Conservation (phyloP, 2,888 invertebrate genomes). For the Mythimna impura region DNA sequence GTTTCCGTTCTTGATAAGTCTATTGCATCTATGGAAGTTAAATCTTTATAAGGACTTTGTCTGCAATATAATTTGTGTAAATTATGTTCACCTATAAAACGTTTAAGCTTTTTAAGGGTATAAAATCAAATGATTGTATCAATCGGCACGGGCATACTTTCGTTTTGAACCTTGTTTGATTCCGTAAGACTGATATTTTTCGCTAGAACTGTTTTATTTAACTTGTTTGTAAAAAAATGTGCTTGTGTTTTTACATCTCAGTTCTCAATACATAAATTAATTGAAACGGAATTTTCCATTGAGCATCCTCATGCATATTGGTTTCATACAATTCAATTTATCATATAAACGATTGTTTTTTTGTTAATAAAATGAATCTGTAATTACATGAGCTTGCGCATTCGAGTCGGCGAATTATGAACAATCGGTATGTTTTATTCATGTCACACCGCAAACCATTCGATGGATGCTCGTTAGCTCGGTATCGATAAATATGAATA, state of each 20-base stretch:
- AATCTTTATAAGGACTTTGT: conserved; percentile 29
- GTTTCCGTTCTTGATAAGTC: conserved; percentile 1
- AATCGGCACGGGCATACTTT: not conserved
- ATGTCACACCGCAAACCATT: conserved; percentile 61
- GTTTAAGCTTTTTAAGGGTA: conserved; percentile 12
- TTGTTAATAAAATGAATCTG: conserved; percentile 41
- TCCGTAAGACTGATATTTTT: not conserved
- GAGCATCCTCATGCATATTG: conserved; percentile 26
- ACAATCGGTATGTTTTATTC: conserved; percentile 70
- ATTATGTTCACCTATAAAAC: conserved; percentile 5
- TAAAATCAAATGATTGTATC: conserved; percentile 3
- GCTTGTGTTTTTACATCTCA: conserved; percentile 12
- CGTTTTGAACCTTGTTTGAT: not conserved
- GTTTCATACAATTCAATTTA: conserved; percentile 38
- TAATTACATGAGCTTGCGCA: conserved; percentile 49
- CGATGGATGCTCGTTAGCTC: conserved; percentile 63
- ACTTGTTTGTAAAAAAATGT: not conserved
- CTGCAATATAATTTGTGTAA: conserved; percentile 34
- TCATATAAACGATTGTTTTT: conserved; percentile 38
- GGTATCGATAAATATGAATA: conserved; percentile 58
- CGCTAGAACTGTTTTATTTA: not conserved
- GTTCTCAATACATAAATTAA: conserved; percentile 7
- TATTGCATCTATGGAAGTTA: conserved; percentile 19
- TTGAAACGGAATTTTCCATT: conserved; percentile 16
- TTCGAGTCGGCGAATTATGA: conserved; percentile 48